These are phyloP conservation scores for Lepidurus apus DNA, from an alignment of 1,140 invertebrate genomes.

Conservation along the genomic window DNA sequence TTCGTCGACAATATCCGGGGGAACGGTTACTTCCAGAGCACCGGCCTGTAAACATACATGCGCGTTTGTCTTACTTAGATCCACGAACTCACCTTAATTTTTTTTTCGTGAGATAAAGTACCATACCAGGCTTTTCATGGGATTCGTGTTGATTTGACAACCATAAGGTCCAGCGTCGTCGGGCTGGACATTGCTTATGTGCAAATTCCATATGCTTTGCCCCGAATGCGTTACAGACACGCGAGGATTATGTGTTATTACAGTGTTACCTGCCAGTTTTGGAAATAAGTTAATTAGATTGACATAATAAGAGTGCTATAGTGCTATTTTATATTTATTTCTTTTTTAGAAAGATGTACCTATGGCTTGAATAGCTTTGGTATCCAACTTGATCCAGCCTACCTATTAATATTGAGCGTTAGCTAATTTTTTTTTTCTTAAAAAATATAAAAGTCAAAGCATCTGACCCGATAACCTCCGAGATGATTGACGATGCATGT, in stretches of 20 bases:
- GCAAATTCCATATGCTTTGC: conserved; percentile 44
- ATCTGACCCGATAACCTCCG: conserved; percentile 85
- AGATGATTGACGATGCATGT: conserved; percentile 85
- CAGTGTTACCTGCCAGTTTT: conserved; percentile 32
- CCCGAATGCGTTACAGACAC: conserved; percentile 43
- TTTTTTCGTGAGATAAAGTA: neutral
- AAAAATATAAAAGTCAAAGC: neutral
- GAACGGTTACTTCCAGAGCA: conserved; percentile 72
- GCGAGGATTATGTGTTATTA: conserved; percentile 47
- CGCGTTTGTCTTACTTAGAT: too few species aligned
- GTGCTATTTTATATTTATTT: neutral
- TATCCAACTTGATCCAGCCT: conserved; percentile 87
- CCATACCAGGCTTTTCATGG: conserved; percentile 46
- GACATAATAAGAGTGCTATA: neutral
- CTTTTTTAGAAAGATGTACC: neutral
- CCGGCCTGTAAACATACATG: conserved; percentile 57
- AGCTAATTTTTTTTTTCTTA: neutral
- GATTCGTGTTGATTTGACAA: conserved; percentile 49
- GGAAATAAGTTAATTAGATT: neutral
- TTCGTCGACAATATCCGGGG: conserved; percentile 72
- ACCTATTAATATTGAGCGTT: conserved; percentile 53
- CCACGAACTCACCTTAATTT: neutral
- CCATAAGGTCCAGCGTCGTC: conserved; percentile 46
- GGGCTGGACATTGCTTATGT: conserved; percentile 43
- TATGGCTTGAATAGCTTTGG: conserved; percentile 83